Evolutionary conservation across 2,113 vertebrate species (phyloP).

Genomic region (Prolemur simus): DNA sequence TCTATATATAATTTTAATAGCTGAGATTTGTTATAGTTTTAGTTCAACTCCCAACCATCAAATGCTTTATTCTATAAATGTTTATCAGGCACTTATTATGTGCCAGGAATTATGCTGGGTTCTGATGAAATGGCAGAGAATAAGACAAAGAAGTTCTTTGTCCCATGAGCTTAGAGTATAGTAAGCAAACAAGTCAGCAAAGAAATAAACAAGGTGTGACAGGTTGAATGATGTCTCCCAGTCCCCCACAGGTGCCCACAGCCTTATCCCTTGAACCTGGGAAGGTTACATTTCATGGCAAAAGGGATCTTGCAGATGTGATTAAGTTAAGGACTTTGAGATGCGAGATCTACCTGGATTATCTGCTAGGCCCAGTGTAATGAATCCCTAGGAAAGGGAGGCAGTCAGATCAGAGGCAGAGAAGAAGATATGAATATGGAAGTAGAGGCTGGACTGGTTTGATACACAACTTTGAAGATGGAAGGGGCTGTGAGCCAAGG

Average conservation of each 20-base stretch:
- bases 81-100: not conserved
- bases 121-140: not conserved
- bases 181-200: not conserved
- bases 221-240: not conserved
- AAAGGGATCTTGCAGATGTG: not conserved
- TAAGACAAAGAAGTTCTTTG: not conserved
- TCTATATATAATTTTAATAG: not conserved
- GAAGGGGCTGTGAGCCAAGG: not conserved
- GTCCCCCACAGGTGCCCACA: not conserved
- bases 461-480: not conserved
- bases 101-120: not conserved
- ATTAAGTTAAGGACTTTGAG: not conserved
- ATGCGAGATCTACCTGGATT: not conserved
- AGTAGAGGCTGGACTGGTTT: not conserved
- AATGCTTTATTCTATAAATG: not conserved
- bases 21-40: not conserved
- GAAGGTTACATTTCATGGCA: not conserved
- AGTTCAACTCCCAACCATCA: not conserved
- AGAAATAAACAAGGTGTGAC: not conserved
- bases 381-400: not conserved
- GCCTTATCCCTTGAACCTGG: not conserved
- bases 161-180: not conserved
- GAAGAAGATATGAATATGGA: not conserved
- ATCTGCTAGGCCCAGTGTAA: not conserved
- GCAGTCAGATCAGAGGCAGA: not conserved